Percentiles rank a stretch among this genome's conserved stretches.
Evolutionary conservation across 1,140 invertebrate species (phyloP).

Genomic region (Drosophila orosa): DNA sequence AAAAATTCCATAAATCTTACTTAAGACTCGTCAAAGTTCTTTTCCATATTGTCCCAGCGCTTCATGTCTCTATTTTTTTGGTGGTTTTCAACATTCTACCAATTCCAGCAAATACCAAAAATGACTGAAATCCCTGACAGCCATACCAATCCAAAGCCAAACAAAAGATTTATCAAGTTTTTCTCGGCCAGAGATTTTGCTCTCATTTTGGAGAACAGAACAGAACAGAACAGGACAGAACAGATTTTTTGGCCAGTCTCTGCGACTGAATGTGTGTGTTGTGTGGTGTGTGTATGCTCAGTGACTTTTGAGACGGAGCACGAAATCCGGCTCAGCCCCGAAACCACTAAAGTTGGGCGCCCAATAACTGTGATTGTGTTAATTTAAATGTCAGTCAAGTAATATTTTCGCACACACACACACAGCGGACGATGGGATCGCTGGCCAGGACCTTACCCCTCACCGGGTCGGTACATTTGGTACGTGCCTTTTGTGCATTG

Average conservation of each 20-base stretch:
- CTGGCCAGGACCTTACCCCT: constrained; percentile 31
- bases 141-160: constrained; percentile 25
- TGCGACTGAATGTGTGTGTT: not conserved
- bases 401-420: constrained; percentile 72
- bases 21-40: not conserved
- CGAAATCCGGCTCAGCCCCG: constrained; percentile 33
- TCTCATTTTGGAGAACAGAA: constrained; percentile 13
- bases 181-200: constrained; percentile 45
- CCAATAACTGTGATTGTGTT: constrained; percentile 82
- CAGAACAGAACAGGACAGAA: not conserved
- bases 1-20: not conserved
- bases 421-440: constrained; percentile 51
- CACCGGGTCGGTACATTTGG: constrained; percentile 30
- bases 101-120: constrained; percentile 15
- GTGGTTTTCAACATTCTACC: constrained; percentile 1
- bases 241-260: constrained; percentile 18
- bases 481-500: constrained; percentile 80
- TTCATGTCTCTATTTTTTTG: not conserved
- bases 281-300: constrained; percentile 35
- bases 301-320: constrained; percentile 53
- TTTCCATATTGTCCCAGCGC: not conserved
- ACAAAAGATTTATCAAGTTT: constrained; percentile 69
- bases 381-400: constrained; percentile 83
- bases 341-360: constrained; percentile 57
- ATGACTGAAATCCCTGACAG: constrained; percentile 1